A percentile compares a stretch with the other conserved stretches of the same genome.
These are phyloP conservation scores for Phalera bucephala DNA, from an alignment of 2,888 invertebrate species.

Conservation along the genomic window DNA sequence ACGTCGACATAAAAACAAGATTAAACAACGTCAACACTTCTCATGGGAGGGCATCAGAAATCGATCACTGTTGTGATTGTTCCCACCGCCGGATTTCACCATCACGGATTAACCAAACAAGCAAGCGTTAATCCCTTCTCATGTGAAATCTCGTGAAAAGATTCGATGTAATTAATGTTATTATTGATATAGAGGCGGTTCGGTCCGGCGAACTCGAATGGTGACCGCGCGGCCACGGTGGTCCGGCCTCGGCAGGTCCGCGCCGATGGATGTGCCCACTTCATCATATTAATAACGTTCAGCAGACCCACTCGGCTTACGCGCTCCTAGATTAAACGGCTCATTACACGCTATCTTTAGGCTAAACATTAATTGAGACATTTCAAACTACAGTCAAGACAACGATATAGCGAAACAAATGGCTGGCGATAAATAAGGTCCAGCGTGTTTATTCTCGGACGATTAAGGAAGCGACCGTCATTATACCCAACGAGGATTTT, in stretches of 20 bases:
- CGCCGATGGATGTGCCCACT: slow-evolving; percentile 63
- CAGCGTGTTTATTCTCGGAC: slow-evolving; percentile 44
- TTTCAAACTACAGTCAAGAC: slow-evolving; percentile 66
- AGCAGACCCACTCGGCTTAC: slow-evolving; percentile 75
- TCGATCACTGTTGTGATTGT: slow-evolving; percentile 43
- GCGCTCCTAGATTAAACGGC: slow-evolving; percentile 68
- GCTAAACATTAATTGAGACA: slow-evolving; percentile 81
- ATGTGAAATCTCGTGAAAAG: slow-evolving; percentile 68
- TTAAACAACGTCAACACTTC: slow-evolving; percentile 27
- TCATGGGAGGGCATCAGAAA: slow-evolving; percentile 37
- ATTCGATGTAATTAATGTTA: slow-evolving; percentile 61
- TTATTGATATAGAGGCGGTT: slow-evolving; percentile 46
- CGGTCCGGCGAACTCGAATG: slow-evolving; percentile 40
- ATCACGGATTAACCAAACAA: slow-evolving; percentile 68
- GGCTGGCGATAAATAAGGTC: slow-evolving; percentile 55
- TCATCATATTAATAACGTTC: slow-evolving; percentile 75
- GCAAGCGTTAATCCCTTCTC: slow-evolving; percentile 70
- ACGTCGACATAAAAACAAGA: slow-evolving; percentile 19
- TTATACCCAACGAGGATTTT: slow-evolving; percentile 54
- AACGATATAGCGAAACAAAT: slow-evolving; percentile 59
- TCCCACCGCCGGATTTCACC: slow-evolving; percentile 51
- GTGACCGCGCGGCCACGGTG: slow-evolving; percentile 44
- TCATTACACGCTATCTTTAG: slow-evolving; percentile 78
- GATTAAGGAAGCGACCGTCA: slow-evolving; percentile 52
- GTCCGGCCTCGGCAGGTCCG: slow-evolving; percentile 48